Percentiles rank a stretch among this genome's conserved stretches.
Evolutionary conservation across 1,140 invertebrate genomes (phyloP).

Genomic region (Megalonaias nervosa): DNA sequence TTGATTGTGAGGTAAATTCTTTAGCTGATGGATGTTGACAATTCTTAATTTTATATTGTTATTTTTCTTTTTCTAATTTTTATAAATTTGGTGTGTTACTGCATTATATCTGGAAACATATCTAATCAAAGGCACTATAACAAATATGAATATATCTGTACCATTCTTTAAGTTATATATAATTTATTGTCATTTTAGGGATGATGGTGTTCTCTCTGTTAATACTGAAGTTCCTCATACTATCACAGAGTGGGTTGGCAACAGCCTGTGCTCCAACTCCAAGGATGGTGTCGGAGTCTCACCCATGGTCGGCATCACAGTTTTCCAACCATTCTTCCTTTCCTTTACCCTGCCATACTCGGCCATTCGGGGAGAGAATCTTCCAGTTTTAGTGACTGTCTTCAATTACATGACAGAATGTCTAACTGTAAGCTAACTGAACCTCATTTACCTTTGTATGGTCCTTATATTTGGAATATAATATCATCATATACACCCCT

Average conservation of each 20-base stretch:
- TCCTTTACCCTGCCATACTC: constrained; percentile 89
- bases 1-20: too few relatives aligned
- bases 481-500: too few relatives aligned
- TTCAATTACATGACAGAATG: constrained; percentile 87
- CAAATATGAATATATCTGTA: too few relatives aligned
- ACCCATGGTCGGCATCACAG: constrained; percentile 76
- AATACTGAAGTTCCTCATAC: constrained; percentile 83
- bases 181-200: background rate
- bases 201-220: constrained; percentile 41
- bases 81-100: too few relatives aligned
- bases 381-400: constrained; percentile 90
- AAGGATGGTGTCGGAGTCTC: constrained; percentile 88
- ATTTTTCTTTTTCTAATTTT: too few relatives aligned
- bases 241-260: constrained; percentile 92
- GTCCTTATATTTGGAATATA: too few relatives aligned
- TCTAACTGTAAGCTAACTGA: constrained; percentile 74
- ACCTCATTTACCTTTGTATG: too few relatives aligned
- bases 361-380: constrained; percentile 89
- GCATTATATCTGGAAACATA: too few relatives aligned
- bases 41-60: too few relatives aligned
- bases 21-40: too few relatives aligned
- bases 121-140: too few relatives aligned
- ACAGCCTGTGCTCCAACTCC: constrained; percentile 90
- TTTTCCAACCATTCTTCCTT: constrained; percentile 91
- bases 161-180: too few relatives aligned